A percentile compares a stretch with the other conserved stretches of the same genome.
phyloP scores from a whole-genome alignment of 1,140 invertebrate species.

The Aphelenchoides besseyi region DNA sequence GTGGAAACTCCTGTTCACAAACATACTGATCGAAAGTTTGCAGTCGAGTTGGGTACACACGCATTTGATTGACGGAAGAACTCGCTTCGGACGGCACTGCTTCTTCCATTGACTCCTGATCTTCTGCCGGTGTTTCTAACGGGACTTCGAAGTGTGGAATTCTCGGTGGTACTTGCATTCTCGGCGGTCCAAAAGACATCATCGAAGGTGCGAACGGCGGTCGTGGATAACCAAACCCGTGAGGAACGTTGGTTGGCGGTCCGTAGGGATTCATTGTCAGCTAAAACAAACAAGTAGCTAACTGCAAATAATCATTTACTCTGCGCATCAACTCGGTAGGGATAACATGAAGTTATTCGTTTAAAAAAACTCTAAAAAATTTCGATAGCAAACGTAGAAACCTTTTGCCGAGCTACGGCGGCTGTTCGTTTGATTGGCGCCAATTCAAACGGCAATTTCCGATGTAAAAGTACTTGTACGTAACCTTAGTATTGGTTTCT shows the following conservation, averaged over 20 bases:
- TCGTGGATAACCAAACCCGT: too few species aligned
- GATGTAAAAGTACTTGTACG: too few species aligned
- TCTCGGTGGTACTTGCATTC: neutral
- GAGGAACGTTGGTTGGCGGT: too few species aligned
- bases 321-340: too few species aligned
- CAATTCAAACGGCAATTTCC: neutral
- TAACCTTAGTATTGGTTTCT: neutral
- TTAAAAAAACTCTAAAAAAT: neutral
- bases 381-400: neutral
- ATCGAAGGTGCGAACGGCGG: too few species aligned
- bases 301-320: too few species aligned
- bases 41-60: slow-evolving; percentile 23
- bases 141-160: too few species aligned
- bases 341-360: too few species aligned
- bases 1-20: slow-evolving; percentile 39
- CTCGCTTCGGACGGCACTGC: neutral
- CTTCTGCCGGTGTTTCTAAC: neutral
- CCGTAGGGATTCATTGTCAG: too few species aligned
- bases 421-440: neutral
- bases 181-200: too few species aligned
- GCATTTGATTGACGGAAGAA: neutral
- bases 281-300: too few species aligned
- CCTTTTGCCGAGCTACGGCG: too few species aligned
- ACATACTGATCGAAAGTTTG: slow-evolving; percentile 47
- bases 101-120: neutral